These are phyloP conservation scores for Cydia splendana DNA, from an alignment of 1,140 invertebrate genomes.

Conservation along the genomic window DNA sequence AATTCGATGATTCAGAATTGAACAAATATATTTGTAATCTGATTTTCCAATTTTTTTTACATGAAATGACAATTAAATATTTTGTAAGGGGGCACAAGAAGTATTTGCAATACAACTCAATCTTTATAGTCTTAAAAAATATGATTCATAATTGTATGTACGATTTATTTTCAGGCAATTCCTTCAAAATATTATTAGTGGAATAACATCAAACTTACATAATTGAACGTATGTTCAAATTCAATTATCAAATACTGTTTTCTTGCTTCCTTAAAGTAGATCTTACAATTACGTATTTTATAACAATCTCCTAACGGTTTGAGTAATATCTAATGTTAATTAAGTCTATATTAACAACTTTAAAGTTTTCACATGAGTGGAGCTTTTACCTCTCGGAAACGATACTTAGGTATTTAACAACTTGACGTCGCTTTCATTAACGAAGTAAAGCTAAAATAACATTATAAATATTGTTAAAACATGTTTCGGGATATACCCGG, in stretches of 20 bases:
- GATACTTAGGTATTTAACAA: neutral
- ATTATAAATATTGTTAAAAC: no score
- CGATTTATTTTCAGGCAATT: neutral
- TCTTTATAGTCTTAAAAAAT: no score
- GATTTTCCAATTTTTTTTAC: no score
- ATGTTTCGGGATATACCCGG: no score
- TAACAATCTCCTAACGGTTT: conserved; percentile 30
- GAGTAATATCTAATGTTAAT: conserved; percentile 14
- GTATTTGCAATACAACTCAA: no score
- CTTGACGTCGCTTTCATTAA: neutral
- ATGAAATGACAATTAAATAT: no score
- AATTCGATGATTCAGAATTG: neutral
- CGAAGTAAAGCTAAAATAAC: neutral
- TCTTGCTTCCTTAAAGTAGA: neutral
- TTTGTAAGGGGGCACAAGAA: no score
- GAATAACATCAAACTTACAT: conserved; percentile 16
- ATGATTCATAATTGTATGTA: no score
- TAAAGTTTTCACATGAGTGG: conserved; percentile 15
- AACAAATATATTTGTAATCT: neutral
- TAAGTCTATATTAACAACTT: conserved; percentile 27
- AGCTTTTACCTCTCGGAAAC: conserved; percentile 17
- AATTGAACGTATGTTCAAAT: neutral
- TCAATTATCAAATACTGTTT: conserved; percentile 21
- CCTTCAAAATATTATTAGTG: neutral
- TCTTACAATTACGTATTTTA: conserved; percentile 59